A percentile compares a stretch with the other conserved stretches of the same genome.
Conservation (phyloP, 2,888 invertebrate species). For the Erynnis tages region DNA sequence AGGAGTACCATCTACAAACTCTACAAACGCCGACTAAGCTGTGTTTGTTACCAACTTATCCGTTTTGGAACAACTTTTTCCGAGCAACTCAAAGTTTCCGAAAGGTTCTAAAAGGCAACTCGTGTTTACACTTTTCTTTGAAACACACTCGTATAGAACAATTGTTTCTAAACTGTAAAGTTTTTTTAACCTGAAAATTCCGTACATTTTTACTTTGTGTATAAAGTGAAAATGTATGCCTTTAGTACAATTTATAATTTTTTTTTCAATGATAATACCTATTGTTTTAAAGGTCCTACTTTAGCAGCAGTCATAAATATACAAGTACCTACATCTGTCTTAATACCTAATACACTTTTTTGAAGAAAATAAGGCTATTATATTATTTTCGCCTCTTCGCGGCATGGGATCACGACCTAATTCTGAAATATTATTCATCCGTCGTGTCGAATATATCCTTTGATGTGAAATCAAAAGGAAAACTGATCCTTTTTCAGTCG, state of each 20-base stretch:
- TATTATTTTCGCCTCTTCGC: slow-evolving; percentile 2
- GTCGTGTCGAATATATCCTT: slow-evolving; percentile 37
- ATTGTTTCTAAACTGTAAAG: no score
- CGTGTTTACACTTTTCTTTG: slow-evolving; percentile 12
- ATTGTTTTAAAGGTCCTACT: no score
- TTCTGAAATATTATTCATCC: slow-evolving; percentile 23
- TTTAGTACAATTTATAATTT: no score
- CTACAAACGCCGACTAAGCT: slow-evolving; percentile 1
- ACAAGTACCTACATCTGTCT: no score
- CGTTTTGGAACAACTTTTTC: slow-evolving; percentile 7
- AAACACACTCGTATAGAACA: no score
- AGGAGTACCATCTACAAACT: background rate
- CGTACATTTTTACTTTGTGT: no score
- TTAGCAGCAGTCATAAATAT: no score
- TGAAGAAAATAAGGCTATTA: background rate
- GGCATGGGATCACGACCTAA: slow-evolving; percentile 12
- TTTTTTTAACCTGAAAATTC: no score
- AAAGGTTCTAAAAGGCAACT: slow-evolving; percentile 16
- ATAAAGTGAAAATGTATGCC: no score
- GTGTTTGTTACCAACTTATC: slow-evolving; percentile 1
- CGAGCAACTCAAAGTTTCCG: slow-evolving; percentile 1
- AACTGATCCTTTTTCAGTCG: slow-evolving; percentile 72
- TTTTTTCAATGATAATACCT: no score
- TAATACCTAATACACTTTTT: no score
- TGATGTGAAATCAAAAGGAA: slow-evolving; percentile 72